A percentile compares a stretch with the other conserved stretches of the same genome.
Conservation (phyloP, 2,113 vertebrate species). For the Microcebus ravelobensis region DNA sequence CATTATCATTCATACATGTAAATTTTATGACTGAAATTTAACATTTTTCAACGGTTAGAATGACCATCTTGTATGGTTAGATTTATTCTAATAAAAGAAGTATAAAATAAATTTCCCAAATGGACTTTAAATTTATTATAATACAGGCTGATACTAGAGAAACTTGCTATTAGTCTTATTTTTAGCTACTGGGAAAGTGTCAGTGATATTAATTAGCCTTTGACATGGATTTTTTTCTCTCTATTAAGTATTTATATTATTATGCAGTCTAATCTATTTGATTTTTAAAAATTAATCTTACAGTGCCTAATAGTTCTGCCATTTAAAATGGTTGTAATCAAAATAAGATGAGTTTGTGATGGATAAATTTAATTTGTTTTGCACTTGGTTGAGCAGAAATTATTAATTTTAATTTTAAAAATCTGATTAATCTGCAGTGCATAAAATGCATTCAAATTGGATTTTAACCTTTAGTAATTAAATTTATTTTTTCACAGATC, state of each 20-base stretch:
- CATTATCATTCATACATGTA: neutral
- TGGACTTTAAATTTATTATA: constrained; percentile 11
- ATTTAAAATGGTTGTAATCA: constrained; percentile 28
- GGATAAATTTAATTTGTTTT: constrained; percentile 39
- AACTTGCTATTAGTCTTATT: constrained; percentile 41
- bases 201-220: constrained; percentile 35
- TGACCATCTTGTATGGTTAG: neutral
- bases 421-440: neutral
- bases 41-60: neutral
- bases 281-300: constrained; percentile 44
- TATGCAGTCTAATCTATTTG: constrained; percentile 38
- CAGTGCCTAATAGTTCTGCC: neutral
- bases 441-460: neutral
- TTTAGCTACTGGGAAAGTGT: constrained; percentile 41
- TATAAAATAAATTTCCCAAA: constrained; percentile 10
- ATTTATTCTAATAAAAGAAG: constrained; percentile 40
- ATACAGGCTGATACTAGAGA: neutral
- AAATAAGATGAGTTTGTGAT: constrained; percentile 32
- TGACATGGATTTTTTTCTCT: neutral
- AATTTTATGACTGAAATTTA: constrained; percentile 3
- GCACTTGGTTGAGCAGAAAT: constrained; percentile 39
- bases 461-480: neutral
- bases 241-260: neutral
- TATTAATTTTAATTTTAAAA: constrained; percentile 52
- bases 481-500: constrained; percentile 25